Base-by-base conservation (phyloP, 64 coral and sea anemone genomes). In the Pachyseris speciosa region DNA sequence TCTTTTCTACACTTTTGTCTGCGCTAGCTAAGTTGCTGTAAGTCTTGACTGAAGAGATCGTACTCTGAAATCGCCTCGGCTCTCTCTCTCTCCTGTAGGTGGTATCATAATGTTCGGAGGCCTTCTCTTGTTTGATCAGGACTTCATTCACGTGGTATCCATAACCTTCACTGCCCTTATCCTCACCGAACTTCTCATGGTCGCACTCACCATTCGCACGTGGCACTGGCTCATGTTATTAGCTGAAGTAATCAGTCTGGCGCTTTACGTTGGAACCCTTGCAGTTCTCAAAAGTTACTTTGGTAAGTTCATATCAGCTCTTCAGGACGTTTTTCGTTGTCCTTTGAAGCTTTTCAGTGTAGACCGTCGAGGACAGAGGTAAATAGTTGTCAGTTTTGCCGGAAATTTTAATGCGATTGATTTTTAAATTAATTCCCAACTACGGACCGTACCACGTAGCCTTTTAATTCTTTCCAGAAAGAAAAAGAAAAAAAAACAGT, bases 31-130 rank as follows among this genome's bases (percentile, higher is more conserved):
- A n/a, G n/a, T n/a, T n/a, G n/a, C n/a, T n/a, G n/a, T n/a, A n/a
- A n/a, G n/a, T n/a, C n/a, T n/a, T n/a, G n/a, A n/a, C n/a, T n/a
- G n/a, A n/a, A n/a, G n/a, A n/a, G n/a, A n/a, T n/a, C n/a, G n/a
- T n/a, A n/a, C n/a, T n/a, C n/a, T n/a, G n/a, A n/a, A n/a, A n/a
- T n/a, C n/a, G n/a, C n/a, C n/a, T n/a, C n/a, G n/a, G n/a, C 12
- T 30, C 16, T 11, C 22, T 70, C 10, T 51, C 27, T 25, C 44
- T 48, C 15, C 15, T 30, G 0, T 48, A 93, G 94, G 96, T 80
- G 93, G 88, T 1, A 98, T 98, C 16, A 98, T 98, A 44, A 98
- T 98, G 96, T 98, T 98, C 66, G 96, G 96, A 22, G 96, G 93
- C 25, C 78, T 98, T 77, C 73, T 98, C 38, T 37, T 98, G 13